Conservation (phyloP, 2,113 vertebrate species). For the Misgurnus anguillicaudatus region DNA sequence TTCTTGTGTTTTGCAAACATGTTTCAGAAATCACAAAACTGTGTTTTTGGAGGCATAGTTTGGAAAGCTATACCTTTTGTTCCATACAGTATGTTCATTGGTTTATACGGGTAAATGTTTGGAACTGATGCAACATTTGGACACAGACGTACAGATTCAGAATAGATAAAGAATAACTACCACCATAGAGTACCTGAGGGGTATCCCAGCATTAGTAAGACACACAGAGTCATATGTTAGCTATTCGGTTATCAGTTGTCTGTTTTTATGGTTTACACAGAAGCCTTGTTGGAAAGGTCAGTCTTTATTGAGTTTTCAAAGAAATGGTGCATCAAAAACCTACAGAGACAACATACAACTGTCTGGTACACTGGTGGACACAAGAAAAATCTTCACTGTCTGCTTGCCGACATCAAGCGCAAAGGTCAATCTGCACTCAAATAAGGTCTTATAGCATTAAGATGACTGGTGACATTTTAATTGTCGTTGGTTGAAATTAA, state of each 20-base stretch:
- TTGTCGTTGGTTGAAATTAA: conserved; percentile 43
- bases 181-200: not conserved
- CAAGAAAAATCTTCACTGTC: conserved; percentile 33
- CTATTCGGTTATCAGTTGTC: conserved; percentile 50
- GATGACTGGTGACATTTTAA: conserved; percentile 50
- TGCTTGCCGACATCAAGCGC: conserved; percentile 38
- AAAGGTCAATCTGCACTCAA: conserved; percentile 49
- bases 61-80: no score
- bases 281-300: conserved; percentile 66
- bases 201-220: not conserved
- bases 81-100: no score
- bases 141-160: not conserved
- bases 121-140: no score
- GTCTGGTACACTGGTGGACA: not conserved
- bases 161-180: not conserved
- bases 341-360: conserved; percentile 31
- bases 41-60: not conserved
- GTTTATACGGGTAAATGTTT: no score
- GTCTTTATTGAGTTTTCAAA: conserved; percentile 54
- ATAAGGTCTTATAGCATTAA: conserved; percentile 18
- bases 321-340: conserved; percentile 44
- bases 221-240: conserved; percentile 4
- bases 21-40: not conserved
- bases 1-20: not conserved
- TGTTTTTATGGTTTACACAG: conserved; percentile 53